Percentiles rank a stretch among this genome's conserved stretches.
Conservation (phyloP, 2,797 vertebrate genomes). For the Lycodopsis pacificus region DNA sequence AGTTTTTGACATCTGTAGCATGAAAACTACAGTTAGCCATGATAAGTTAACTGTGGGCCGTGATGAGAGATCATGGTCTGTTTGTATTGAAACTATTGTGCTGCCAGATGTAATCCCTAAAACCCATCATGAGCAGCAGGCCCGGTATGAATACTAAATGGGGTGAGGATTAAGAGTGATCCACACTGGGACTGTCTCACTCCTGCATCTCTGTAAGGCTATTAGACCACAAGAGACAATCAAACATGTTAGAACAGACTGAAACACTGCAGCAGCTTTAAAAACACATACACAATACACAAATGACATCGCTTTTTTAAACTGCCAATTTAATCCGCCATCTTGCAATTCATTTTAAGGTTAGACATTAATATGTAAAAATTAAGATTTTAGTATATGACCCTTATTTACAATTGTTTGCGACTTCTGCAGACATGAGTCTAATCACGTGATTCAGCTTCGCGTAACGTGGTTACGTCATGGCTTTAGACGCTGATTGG, state of each 20-base stretch:
- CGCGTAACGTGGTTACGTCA: constrained; percentile 55
- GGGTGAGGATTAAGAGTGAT: constrained; percentile 61
- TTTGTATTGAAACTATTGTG: constrained; percentile 51
- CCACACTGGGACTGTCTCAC: constrained; percentile 48
- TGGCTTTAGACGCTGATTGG: constrained; percentile 47
- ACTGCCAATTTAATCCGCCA: not conserved
- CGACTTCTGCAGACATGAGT: not conserved
- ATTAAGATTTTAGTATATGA: not conserved
- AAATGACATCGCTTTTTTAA: not conserved
- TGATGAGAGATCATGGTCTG: constrained; percentile 16
- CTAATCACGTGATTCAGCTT: constrained; percentile 15
- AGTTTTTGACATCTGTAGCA: not conserved
- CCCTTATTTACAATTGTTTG: no score
- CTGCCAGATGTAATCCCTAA: constrained; percentile 46
- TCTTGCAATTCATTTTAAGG: no score
- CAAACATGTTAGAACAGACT: constrained; percentile 27
- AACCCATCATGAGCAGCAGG: constrained; percentile 35
- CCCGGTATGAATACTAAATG: constrained; percentile 41
- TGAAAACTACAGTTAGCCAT: constrained; percentile 9
- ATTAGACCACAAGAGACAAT: constrained; percentile 62
- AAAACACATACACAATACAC: not conserved
- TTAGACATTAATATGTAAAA: not conserved
- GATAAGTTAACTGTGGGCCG: constrained; percentile 11
- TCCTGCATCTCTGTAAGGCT: constrained; percentile 56
- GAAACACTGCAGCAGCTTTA: not conserved